A percentile compares a stretch with the other conserved stretches of the same genome.
These are phyloP conservation scores for Synergus umbraculus DNA, from an alignment of 2,888 invertebrate genomes.

Conservation along the genomic window DNA sequence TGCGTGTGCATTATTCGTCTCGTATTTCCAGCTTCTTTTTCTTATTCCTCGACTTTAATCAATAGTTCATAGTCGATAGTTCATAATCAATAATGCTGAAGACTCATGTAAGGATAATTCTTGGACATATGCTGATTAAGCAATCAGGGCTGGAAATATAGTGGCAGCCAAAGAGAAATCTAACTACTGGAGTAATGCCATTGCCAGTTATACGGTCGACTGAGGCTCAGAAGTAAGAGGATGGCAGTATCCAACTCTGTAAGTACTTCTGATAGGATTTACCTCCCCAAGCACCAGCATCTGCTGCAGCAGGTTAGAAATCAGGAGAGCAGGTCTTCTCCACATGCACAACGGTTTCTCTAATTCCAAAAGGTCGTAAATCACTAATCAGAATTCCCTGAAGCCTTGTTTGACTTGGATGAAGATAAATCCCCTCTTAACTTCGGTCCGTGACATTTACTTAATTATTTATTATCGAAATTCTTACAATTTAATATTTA, in stretches of 20 bases:
- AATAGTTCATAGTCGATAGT: neutral
- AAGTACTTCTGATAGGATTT: constrained; percentile 74
- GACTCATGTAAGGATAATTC: constrained; percentile 46
- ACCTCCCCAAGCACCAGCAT: constrained; percentile 55
- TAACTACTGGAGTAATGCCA: constrained; percentile 49
- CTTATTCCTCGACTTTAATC: neutral
- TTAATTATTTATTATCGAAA: constrained; percentile 17
- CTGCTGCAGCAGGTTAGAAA: constrained; percentile 51
- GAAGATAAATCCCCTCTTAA: constrained; percentile 6
- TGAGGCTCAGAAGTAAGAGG: constrained; percentile 60
- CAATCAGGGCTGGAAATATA: constrained; percentile 53
- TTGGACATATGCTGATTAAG: constrained; percentile 51
- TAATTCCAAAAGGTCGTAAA: constrained; percentile 70
- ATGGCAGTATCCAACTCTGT: constrained; percentile 66
- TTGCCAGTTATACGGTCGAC: constrained; percentile 64
- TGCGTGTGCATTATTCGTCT: constrained; percentile 1
- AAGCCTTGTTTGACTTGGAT: constrained; percentile 45
- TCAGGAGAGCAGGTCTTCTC: constrained; percentile 47
- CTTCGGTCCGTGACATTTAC: constrained; percentile 17
- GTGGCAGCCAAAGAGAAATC: constrained; percentile 49
- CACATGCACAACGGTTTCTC: constrained; percentile 52
- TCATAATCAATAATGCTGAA: neutral
- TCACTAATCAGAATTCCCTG: constrained; percentile 73
- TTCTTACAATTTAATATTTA: neutral
- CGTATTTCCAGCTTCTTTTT: neutral